Base-by-base conservation (phyloP, 2,888 invertebrate genomes). In the Aleiodes leptofemur region DNA sequence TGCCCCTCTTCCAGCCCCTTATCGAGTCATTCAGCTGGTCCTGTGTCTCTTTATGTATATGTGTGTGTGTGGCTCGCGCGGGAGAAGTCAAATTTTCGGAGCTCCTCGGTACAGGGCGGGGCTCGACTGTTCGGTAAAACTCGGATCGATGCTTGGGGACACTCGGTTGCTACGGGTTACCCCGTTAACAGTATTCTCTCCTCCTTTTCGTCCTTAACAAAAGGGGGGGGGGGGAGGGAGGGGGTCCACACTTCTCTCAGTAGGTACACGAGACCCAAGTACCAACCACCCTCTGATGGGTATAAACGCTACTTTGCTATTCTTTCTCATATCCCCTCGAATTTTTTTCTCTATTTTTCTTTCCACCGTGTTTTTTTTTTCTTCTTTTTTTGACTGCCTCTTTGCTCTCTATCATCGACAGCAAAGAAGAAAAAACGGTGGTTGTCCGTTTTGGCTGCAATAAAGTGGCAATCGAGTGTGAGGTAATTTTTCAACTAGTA, bases 101-200 rank as follows among this genome's bases (percentile, higher is more conserved):
- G 79, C 78, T 80, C 78, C 80, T 80, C 81, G 80, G 76, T 78
- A 81, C 81, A 85, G 88, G 89, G 88, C 87, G 88, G 88, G 87
- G 88, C 87, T 84, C 78, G 83, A 81, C 76, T 76, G 78, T 87
- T 88, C 86, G 88, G 88, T 87, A 87, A 88, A 88, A 86, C 86
- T 86, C 86, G 87, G 89, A 89, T 89, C 89, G 88, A 89, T 89
- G 88, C 51, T 88, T 86, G 87, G 11, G 87, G 86, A 87, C 86
- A 86, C 87, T 82, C 85, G 89, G 89, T 89, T 89, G 89, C 89
- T 81, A 89, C 80, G 88, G 88, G 88, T 87, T 87, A 89, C 89
- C 86, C 89, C 86, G 87, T 89, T 88, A 89, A 89, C 87, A 86
- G 86, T 87, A 87, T 88, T 87, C 86, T 84, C 73, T 76, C 80